These are phyloP conservation scores for Flabesymbios commensalis DNA, from an alignment of 2,888 invertebrate species.

Conservation along the genomic window DNA sequence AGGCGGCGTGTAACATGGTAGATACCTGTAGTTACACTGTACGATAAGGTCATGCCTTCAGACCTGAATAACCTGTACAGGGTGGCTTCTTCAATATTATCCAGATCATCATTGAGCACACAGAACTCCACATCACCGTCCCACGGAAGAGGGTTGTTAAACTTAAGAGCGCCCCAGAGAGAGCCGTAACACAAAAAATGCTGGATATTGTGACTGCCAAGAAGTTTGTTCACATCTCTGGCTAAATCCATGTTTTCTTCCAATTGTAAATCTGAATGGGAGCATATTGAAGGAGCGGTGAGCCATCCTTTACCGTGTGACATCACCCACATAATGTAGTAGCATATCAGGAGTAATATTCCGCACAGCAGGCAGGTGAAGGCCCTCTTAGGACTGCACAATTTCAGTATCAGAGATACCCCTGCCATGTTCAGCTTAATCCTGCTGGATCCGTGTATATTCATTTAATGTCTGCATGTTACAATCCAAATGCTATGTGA, in stretches of 20 bases:
- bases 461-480: too few species aligned
- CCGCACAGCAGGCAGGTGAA: too few species aligned
- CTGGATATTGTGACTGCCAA: conserved; percentile 63
- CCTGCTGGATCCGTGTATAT: too few species aligned
- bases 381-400: too few species aligned
- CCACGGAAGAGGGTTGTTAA: conserved; percentile 66
- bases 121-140: conserved; percentile 66
- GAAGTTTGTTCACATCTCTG: conserved; percentile 58
- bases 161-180: conserved; percentile 67
- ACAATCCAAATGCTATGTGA: too few species aligned
- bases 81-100: conserved; percentile 59
- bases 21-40: conserved; percentile 65
- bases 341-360: too few species aligned
- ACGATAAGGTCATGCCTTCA: conserved; percentile 62
- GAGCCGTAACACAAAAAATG: conserved; percentile 68
- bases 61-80: conserved; percentile 64
- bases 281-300: conserved; percentile 23
- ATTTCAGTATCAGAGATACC: too few species aligned
- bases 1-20: conserved; percentile 61
- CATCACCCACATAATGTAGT: too few species aligned
- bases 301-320: conserved; percentile 28
- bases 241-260: conserved; percentile 53
- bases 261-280: conserved; percentile 19
- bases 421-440: too few species aligned
- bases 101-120: conserved; percentile 63